Conservation (phyloP, 92 coral and sea anemone genomes). For the Actinostola sp. region DNA sequence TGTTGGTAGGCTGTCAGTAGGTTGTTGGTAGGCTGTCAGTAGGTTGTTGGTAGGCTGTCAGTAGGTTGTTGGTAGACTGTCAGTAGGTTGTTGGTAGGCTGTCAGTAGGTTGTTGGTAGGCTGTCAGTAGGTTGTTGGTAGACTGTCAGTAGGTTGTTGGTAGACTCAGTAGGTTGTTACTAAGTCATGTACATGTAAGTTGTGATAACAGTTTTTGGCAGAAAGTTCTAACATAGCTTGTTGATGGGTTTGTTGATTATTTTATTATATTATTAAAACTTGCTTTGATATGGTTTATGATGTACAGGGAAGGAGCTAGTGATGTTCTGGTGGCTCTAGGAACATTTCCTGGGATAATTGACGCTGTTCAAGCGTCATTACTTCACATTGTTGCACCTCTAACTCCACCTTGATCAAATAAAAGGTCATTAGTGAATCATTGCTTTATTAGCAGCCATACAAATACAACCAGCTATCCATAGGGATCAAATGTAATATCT, state of each 20-base stretch:
- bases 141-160: no score
- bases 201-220: not conserved
- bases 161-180: not conserved
- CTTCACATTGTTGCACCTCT: constrained; percentile 73
- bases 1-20: constrained; percentile 5
- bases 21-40: not conserved
- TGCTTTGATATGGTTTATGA: not conserved
- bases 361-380: constrained; percentile 71
- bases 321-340: constrained; percentile 82
- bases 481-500: no score
- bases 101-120: no score
- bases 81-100: no score
- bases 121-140: no score
- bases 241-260: no score
- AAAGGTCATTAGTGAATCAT: constrained; percentile 4
- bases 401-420: constrained; percentile 47
- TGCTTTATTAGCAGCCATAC: not conserved
- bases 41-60: not conserved
- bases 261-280: not conserved
- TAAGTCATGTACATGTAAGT: no score
- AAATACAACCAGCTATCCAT: no score
- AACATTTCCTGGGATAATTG: constrained; percentile 70
- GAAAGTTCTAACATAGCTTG: no score
- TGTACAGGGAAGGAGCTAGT: constrained; percentile 83
- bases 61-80: no score